These are phyloP conservation scores for Callimorpha dominula DNA, from an alignment of 2,888 invertebrate genomes.

Conservation along the genomic window DNA sequence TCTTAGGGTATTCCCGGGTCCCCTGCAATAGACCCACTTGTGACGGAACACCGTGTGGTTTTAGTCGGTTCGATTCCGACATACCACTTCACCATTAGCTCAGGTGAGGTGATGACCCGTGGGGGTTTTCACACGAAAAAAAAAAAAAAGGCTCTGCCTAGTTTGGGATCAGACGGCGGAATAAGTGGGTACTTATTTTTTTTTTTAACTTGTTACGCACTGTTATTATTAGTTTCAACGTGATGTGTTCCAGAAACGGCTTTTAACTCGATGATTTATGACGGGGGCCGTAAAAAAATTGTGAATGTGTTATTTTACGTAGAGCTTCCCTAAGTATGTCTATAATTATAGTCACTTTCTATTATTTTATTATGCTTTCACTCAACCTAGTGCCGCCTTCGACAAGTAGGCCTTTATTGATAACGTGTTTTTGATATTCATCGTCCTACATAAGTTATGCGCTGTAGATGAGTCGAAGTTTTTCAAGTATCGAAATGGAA, in stretches of 20 bases:
- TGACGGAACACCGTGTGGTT: too few species aligned
- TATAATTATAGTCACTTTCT: conserved; percentile 3
- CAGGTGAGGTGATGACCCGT: too few species aligned
- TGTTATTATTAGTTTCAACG: not conserved
- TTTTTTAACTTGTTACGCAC: too few species aligned
- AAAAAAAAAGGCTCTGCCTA: too few species aligned
- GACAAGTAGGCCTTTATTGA: conserved; percentile 5
- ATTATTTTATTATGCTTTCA: not conserved
- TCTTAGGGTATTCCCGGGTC: too few species aligned
- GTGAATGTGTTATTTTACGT: not conserved
- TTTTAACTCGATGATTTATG: not conserved
- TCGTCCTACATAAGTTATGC: conserved; percentile 14
- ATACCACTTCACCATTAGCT: too few species aligned
- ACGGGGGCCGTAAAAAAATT: not conserved
- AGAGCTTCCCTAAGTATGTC: not conserved
- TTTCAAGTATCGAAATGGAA: conserved; percentile 40
- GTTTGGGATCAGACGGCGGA: too few species aligned
- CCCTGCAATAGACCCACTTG: too few species aligned
- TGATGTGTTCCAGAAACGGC: not conserved
- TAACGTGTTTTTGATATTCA: conserved; percentile 9
- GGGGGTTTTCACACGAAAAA: too few species aligned
- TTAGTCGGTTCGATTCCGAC: too few species aligned
- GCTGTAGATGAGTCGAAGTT: conserved; percentile 20
- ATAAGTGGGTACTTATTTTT: too few species aligned
- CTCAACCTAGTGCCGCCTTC: not conserved